Base-by-base conservation (phyloP, 2,888 invertebrate species). In the Melolontha melolontha region DNA sequence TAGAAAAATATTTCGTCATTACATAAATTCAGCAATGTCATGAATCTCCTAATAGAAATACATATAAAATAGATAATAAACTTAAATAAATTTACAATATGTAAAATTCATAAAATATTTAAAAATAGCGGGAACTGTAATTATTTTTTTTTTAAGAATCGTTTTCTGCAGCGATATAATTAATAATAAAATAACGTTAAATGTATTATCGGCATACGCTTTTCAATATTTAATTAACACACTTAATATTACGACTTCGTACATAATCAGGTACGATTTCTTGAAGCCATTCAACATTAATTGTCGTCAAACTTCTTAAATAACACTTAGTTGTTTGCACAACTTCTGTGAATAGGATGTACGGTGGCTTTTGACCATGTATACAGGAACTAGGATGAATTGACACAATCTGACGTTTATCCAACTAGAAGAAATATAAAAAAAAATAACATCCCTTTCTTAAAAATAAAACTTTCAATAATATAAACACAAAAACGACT, bases 361-460 rank as follows among this genome's bases (percentile, higher is more conserved):
- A 88, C 16, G 89, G 88, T 5, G 94, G 91, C 67, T 91, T 90
- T 67, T 88, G 86, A 51, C 89, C 87, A 67, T 92, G 90, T 54
- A 97, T 84, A 29, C 89, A 88, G 54, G 94, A 92, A 41, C 92
- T 92, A 0, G 97, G 97, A 85, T 97, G 97, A 75, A 97, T 91
- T 69, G 87, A 84, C 8, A 95, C 94, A 47, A 87, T 87, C 84
- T 91, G 89, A 73, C 89, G 85, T 64, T 87, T 87, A 54, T 85
- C 85, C 70, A 90, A 75, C 90, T 91, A 79, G 16, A 84, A 81
- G 49, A 44, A 12, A 14, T 12, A 44, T 12, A 51, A 64, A 64
- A 12, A n/a, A 29, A n/a, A 49, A 16, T n/a, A 42, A 16, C 16
- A 55, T 7, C 16, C n/a, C 5, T 27, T 41, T 11, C 22, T 2